These are phyloP conservation scores for Hirtodrosophila cameraria DNA, from an alignment of 2,888 invertebrate species.

Conservation along the genomic window DNA sequence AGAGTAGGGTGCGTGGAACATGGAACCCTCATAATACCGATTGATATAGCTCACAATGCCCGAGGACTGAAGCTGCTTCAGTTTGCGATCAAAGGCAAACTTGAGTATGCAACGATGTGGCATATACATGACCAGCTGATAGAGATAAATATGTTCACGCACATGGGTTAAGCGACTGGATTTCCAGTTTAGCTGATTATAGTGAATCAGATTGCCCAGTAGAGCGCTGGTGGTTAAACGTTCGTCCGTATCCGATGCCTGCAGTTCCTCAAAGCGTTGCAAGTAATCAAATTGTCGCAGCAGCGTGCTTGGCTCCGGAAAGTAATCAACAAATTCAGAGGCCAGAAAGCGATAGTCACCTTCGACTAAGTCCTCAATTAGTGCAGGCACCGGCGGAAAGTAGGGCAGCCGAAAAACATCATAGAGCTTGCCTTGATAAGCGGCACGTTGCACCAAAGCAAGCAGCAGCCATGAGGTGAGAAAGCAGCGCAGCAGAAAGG, in stretches of 20 bases:
- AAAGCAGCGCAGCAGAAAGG: slow-evolving; percentile 61
- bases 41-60: slow-evolving; percentile 64
- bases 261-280: slow-evolving; percentile 41
- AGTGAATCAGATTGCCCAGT: slow-evolving; percentile 61
- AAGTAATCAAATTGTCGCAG: slow-evolving; percentile 3
- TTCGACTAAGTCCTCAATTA: slow-evolving; percentile 53
- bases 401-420: slow-evolving; percentile 72
- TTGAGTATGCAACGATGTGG: slow-evolving; percentile 67
- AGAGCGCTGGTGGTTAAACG: slow-evolving; percentile 43
- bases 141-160: slow-evolving; percentile 63
- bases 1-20: neutral
- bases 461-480: slow-evolving; percentile 71
- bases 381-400: slow-evolving; percentile 53
- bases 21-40: slow-evolving; percentile 26
- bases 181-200: slow-evolving; percentile 55
- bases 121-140: slow-evolving; percentile 70
- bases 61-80: slow-evolving; percentile 61
- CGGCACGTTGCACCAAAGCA: slow-evolving; percentile 77
- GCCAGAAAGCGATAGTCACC: slow-evolving; percentile 52
- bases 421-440: slow-evolving; percentile 81
- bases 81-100: slow-evolving; percentile 62
- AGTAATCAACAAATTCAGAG: slow-evolving; percentile 43
- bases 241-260: slow-evolving; percentile 2
- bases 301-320: slow-evolving; percentile 61
- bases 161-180: slow-evolving; percentile 64